Evolutionary conservation across 2,113 vertebrate species (phyloP).

Genomic region (Heliornis fulica): DNA sequence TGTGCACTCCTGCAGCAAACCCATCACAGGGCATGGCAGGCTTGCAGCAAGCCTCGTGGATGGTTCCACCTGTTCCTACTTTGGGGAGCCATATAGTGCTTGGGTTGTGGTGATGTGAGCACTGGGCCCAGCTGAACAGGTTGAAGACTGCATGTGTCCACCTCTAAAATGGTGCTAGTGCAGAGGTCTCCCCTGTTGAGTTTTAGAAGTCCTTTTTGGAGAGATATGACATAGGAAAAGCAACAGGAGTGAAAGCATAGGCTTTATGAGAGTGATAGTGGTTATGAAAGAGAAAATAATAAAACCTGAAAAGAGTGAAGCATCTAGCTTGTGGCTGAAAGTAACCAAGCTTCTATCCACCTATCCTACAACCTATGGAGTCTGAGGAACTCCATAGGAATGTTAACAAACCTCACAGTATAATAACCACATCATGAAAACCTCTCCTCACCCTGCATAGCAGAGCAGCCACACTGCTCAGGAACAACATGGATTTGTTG

Average conservation of each 20-base stretch:
- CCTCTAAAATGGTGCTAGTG: not conserved
- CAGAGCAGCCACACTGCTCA: not conserved
- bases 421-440: not conserved
- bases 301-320: not conserved
- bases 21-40: not conserved
- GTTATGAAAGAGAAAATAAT: not conserved
- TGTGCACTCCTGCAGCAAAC: not conserved
- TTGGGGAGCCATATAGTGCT: not conserved
- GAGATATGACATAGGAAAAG: not conserved
- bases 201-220: not conserved
- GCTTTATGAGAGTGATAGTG: not conserved
- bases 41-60: not conserved
- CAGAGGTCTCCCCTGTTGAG: accelerated
- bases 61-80: accelerated
- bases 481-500: not conserved
- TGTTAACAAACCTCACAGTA: not conserved
- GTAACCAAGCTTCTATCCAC: not conserved
- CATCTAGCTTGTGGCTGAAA: not conserved
- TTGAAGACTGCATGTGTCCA: not conserved
- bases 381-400: not conserved
- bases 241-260: not conserved
- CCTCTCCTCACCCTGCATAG: not conserved
- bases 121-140: not conserved
- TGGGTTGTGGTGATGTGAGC: accelerated
- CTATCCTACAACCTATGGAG: too few species aligned